A percentile compares a stretch with the other conserved stretches of the same genome.
Evolutionary conservation across 1,140 invertebrate species (phyloP).

Genomic region (Drosophila orena): DNA sequence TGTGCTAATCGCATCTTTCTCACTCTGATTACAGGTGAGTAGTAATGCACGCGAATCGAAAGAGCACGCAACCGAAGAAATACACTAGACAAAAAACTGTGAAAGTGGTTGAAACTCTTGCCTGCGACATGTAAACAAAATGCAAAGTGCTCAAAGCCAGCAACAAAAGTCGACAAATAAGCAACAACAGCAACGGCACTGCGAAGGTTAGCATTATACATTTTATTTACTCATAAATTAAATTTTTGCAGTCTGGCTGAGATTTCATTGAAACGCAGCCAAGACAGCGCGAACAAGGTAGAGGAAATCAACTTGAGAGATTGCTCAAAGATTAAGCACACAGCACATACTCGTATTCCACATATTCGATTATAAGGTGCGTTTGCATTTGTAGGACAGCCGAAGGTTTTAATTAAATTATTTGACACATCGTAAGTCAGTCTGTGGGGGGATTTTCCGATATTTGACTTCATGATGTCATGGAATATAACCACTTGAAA

Average conservation of each 20-base stretch:
- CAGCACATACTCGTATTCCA: not conserved
- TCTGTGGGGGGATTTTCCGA: not conserved
- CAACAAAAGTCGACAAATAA: constrained; percentile 32
- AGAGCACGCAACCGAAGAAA: constrained; percentile 38
- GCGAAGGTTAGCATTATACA: constrained; percentile 69
- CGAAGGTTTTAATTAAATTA: constrained; percentile 38
- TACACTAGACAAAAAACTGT: constrained; percentile 9
- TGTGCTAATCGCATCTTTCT: constrained; percentile 32
- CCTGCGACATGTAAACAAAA: constrained; percentile 69
- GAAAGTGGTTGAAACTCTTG: constrained; percentile 38
- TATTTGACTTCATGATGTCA: not conserved
- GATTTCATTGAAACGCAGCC: constrained; percentile 64
- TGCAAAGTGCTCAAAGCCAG: constrained; percentile 55
- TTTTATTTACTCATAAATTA: constrained; percentile 72
- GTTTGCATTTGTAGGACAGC: constrained; percentile 17
- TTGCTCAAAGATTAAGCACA: constrained; percentile 35
- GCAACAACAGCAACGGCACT: constrained; percentile 28
- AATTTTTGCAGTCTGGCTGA: constrained; percentile 47
- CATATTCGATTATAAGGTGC: constrained; percentile 17
- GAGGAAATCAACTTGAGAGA: constrained; percentile 51
- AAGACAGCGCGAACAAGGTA: constrained; percentile 40
- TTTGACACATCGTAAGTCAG: constrained; percentile 16
- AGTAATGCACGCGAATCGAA: constrained; percentile 54
- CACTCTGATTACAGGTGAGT: constrained; percentile 66
- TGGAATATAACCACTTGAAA: no score